Base-by-base conservation (phyloP, 1,140 invertebrate genomes). In the Cepaea nemoralis region DNA sequence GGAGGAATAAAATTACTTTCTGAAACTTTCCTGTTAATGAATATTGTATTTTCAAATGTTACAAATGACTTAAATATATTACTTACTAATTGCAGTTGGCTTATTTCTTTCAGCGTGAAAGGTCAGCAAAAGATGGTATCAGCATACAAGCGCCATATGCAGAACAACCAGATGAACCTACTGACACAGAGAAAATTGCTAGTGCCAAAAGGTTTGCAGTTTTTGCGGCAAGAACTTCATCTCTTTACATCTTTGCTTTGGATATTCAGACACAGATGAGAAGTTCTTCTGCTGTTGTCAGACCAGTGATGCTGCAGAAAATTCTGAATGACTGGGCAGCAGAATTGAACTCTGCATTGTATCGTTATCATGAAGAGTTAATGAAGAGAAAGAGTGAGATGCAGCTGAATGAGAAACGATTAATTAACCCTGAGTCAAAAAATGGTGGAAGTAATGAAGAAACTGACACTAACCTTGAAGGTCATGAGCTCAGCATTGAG, bases 251-350 rank as follows among this genome's bases (percentile, higher is more conserved):
- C 19, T 27, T 27, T 77, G 75, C 75, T 40, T 33, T 33, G 50
- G 55, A 79, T 45, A 39, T 80, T 48, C 39, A 80, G 45, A 78
- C 31, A 55, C 27, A 22, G n/a, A 31, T 80, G 40, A 22, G 16
- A 24, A 48, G 39, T 37, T 48, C 45, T 37, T 39, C 78, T 1
- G 37, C 69, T 27, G 6, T 80, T 42, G 19, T 80, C 8, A 71
- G 67, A 14, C 69, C 78, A n/a, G 37, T 1, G 10, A 1, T 73
- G 8, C n/a, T 69, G 22, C 19, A 27, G 1, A 27, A 27, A n/a
- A 27, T 79, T 33, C 66, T 79, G 1, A 69, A 39, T 45, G 63
- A 79, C 22, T 79, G 77, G 77, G 59, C 59, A 5, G 33, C 5
- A 69, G 77, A 79, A 48, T 39, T 79, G 35, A 67, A 16, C 40